phyloP scores from a whole-genome alignment of 2,888 invertebrate genomes.

The Nomada goodeniana region DNA sequence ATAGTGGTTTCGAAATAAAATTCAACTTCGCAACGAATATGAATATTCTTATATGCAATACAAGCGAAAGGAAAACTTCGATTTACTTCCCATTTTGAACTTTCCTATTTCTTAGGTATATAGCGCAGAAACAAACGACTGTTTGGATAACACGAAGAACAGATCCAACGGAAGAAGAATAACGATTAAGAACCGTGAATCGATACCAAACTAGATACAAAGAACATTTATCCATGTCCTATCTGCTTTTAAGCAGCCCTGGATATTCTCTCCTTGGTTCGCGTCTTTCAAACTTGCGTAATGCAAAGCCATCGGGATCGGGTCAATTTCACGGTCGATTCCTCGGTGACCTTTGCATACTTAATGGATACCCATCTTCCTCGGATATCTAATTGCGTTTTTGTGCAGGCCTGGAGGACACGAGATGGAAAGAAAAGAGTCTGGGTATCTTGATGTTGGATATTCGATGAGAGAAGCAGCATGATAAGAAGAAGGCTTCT shows the following conservation, averaged over 20 bases:
- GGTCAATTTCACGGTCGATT: slow-evolving; percentile 77
- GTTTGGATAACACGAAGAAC: background rate
- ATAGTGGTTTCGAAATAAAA: no score
- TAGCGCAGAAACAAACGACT: background rate
- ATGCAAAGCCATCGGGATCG: slow-evolving; percentile 63
- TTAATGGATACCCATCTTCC: slow-evolving; percentile 68
- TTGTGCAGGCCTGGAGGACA: slow-evolving; percentile 68
- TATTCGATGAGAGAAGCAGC: slow-evolving; percentile 41
- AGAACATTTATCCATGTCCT: slow-evolving; percentile 30
- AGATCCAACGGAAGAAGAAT: background rate
- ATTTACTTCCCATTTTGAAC: background rate
- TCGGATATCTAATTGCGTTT: slow-evolving; percentile 77
- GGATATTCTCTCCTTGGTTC: slow-evolving; percentile 19
- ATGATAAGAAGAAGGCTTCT: slow-evolving; percentile 68
- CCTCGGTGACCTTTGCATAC: slow-evolving; percentile 68
- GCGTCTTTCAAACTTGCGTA: slow-evolving; percentile 28
- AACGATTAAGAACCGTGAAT: background rate
- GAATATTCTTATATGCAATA: no score
- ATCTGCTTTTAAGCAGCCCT: slow-evolving; percentile 12
- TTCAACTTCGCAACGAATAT: no score
- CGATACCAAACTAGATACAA: slow-evolving; percentile 10
- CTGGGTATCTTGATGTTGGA: slow-evolving; percentile 42
- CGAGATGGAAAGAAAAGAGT: slow-evolving; percentile 56
- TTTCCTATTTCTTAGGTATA: background rate
- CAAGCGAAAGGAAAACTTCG: no score